Percentiles rank a stretch among this genome's conserved stretches.
phyloP scores from a whole-genome alignment of 2,113 vertebrate species.

The Protobothrops flavoviridis region DNA sequence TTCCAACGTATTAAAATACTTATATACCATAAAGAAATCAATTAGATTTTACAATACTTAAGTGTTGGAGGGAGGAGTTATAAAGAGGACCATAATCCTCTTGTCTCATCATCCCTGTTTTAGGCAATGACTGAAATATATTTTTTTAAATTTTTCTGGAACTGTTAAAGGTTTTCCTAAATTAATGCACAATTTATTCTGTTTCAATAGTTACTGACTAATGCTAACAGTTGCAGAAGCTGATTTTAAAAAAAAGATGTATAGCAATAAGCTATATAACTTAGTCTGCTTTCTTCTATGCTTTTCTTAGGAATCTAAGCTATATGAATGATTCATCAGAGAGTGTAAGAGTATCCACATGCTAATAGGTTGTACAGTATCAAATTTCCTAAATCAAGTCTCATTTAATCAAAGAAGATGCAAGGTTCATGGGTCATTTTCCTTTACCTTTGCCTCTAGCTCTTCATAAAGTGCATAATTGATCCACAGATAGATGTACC shows the following conservation, averaged over 20 bases:
- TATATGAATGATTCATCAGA: background rate
- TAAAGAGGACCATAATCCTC: too few species aligned
- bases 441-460: slow-evolving; percentile 89
- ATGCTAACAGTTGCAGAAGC: background rate
- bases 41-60: background rate
- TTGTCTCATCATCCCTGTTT: background rate
- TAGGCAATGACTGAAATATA: background rate
- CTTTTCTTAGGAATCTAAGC: background rate
- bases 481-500: slow-evolving; percentile 97
- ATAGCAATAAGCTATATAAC: background rate
- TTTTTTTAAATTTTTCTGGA: background rate
- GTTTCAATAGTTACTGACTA: background rate
- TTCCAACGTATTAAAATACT: background rate
- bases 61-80: background rate
- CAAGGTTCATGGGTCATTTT: rapidly evolving
- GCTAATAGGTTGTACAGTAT: background rate
- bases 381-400: background rate
- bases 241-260: background rate
- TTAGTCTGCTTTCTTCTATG: background rate
- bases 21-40: background rate
- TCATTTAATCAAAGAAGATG: background rate
- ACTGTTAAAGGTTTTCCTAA: background rate
- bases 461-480: slow-evolving; percentile 96
- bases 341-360: background rate
- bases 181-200: background rate